These are phyloP conservation scores for Ibidorhyncha struthersii DNA, from an alignment of 2,113 vertebrate genomes.

Conservation along the genomic window DNA sequence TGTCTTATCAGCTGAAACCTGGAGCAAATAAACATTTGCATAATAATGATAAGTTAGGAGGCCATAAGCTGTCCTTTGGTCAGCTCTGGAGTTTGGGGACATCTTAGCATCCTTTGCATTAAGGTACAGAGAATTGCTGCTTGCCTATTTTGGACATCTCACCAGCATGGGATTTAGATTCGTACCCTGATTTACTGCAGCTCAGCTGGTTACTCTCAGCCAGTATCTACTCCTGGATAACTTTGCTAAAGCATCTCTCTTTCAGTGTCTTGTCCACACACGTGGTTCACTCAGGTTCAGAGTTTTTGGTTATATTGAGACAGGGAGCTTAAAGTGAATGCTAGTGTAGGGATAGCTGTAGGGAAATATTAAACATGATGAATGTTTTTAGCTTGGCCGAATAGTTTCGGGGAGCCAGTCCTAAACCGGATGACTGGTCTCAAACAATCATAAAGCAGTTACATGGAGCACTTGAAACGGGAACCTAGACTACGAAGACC, in stretches of 20 bases:
- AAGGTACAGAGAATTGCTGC: not conserved
- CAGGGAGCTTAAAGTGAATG: no score
- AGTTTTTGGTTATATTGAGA: not conserved
- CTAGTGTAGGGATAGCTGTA: no score
- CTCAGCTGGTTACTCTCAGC: not conserved
- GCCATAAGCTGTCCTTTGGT: not conserved
- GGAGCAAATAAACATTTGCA: not conserved
- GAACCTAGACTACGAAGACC: no score
- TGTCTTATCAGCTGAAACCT: not conserved
- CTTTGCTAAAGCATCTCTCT: not conserved
- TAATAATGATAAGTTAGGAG: not conserved
- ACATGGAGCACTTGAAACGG: no score
- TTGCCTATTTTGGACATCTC: not conserved
- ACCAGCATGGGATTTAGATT: accelerated
- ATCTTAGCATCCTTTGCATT: not conserved
- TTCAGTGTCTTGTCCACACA: no score
- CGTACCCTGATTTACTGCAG: not conserved
- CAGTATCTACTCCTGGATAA: not conserved
- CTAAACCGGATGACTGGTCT: no score
- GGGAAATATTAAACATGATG: no score
- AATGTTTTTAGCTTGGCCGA: no score
- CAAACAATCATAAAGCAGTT: no score
- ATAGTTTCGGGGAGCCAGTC: no score
- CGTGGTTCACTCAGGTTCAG: accelerated
- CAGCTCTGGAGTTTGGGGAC: not conserved